phyloP scores from a whole-genome alignment of 1,140 invertebrate genomes.

The Physella acuta region DNA sequence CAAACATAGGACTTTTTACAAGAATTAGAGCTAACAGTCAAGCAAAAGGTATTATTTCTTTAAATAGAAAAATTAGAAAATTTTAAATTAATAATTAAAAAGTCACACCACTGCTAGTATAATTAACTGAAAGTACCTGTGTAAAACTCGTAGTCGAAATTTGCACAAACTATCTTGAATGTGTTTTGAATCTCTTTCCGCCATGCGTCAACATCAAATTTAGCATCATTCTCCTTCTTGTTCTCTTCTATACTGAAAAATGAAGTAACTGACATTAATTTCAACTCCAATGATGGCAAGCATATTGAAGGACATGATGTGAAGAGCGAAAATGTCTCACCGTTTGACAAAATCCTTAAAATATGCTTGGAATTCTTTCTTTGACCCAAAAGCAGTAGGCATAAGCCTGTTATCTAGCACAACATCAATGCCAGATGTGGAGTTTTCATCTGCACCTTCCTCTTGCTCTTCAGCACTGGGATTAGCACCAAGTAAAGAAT shows the following conservation, averaged over 20 bases:
- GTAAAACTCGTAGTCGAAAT: conserved; percentile 5
- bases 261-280: background rate
- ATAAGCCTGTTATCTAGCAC: conserved; percentile 16
- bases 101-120: no score
- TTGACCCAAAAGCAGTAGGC: conserved; percentile 18
- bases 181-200: background rate
- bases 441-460: background rate
- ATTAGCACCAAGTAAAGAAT: conserved; percentile 19
- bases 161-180: background rate
- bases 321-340: background rate
- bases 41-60: no score
- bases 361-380: conserved; percentile 18
- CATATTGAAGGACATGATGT: no score
- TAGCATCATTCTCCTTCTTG: background rate
- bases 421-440: conserved; percentile 15
- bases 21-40: no score
- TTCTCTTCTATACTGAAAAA: background rate
- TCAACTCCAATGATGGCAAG: background rate
- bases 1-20: no score
- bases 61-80: no score
- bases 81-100: no score
- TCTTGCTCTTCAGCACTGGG: conserved; percentile 22
- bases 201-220: background rate
- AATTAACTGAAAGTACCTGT: background rate
- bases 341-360: conserved; percentile 11